Evolutionary conservation across 2,797 vertebrate species (phyloP).

Genomic region (Fundulus diaphanus): DNA sequence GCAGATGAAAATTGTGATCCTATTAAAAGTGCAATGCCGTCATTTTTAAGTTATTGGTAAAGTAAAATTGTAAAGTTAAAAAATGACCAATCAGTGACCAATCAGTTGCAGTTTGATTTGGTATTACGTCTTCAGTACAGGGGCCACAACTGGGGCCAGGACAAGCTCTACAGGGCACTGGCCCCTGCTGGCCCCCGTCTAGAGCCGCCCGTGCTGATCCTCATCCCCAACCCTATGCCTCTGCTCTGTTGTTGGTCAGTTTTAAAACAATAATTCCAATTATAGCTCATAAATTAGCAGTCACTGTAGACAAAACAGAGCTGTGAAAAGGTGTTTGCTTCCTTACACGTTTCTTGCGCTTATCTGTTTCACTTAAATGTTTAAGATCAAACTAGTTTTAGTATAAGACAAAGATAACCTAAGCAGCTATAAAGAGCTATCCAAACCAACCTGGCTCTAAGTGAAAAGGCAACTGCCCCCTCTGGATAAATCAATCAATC

Average conservation of each 20-base stretch:
- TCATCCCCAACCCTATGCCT: slow-evolving; percentile 1
- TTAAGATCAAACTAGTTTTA: neutral
- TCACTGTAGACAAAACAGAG: slow-evolving; percentile 37
- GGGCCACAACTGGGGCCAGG: too few species aligned
- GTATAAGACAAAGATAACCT: neutral
- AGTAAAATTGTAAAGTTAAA: too few species aligned
- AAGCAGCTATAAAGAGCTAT: neutral
- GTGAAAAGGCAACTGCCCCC: neutral
- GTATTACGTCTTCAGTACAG: too few species aligned
- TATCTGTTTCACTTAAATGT: neutral
- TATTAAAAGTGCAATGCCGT: too few species aligned
- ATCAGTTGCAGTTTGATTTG: too few species aligned
- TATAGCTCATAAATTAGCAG: slow-evolving; percentile 31
- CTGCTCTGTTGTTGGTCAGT: slow-evolving; percentile 34
- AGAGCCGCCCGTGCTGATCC: too few species aligned
- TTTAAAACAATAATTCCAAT: slow-evolving; percentile 22
- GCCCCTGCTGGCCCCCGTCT: too few species aligned
- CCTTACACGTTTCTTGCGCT: neutral
- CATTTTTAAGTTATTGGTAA: too few species aligned
- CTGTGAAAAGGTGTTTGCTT: neutral
- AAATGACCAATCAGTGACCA: too few species aligned
- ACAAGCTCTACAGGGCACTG: too few species aligned
- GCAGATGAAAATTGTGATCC: too few species aligned
- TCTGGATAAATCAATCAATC: neutral
- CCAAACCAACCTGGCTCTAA: neutral